Evolutionary conservation across 2,888 invertebrate species (phyloP).

Genomic region (Hesperia comma): DNA sequence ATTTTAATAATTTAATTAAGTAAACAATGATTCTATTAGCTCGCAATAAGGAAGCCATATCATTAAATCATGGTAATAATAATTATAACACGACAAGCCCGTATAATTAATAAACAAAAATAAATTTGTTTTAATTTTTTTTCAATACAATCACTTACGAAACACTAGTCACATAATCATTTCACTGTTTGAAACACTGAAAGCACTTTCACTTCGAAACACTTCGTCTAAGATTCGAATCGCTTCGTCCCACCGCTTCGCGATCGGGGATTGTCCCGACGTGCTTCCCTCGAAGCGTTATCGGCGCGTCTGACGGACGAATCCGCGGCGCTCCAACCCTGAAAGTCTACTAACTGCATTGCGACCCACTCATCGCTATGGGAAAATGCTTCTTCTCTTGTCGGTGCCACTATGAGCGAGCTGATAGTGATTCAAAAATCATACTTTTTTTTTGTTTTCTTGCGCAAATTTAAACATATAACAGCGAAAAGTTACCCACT

Average conservation of each 20-base stretch:
- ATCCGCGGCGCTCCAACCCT: slow-evolving; percentile 55
- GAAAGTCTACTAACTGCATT: slow-evolving; percentile 65
- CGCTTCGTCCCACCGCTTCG: slow-evolving; percentile 13
- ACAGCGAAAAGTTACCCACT: too few species aligned
- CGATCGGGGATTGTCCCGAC: slow-evolving; percentile 46
- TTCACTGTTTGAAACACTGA: slow-evolving; percentile 20
- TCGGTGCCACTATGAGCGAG: neutral
- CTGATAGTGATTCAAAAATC: neutral
- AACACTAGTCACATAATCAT: slow-evolving; percentile 28
- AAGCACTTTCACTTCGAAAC: slow-evolving; percentile 22
- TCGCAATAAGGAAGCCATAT: slow-evolving; percentile 1
- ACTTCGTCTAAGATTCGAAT: slow-evolving; percentile 30
- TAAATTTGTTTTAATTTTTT: neutral
- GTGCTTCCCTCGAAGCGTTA: slow-evolving; percentile 72
- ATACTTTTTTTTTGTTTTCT: neutral
- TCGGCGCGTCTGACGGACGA: slow-evolving; percentile 72
- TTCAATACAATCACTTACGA: slow-evolving; percentile 16
- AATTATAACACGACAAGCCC: slow-evolving; percentile 18
- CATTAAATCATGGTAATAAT: neutral
- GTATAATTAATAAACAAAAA: slow-evolving; percentile 19
- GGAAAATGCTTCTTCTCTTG: slow-evolving; percentile 11
- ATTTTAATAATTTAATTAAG: neutral
- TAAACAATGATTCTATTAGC: neutral
- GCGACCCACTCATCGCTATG: slow-evolving; percentile 53
- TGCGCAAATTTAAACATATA: too few species aligned